A percentile compares a stretch with the other conserved stretches of the same genome.
These are phyloP conservation scores for Oncorhynchus clarkii DNA, from an alignment of 2,113 vertebrate species.

Conservation along the genomic window DNA sequence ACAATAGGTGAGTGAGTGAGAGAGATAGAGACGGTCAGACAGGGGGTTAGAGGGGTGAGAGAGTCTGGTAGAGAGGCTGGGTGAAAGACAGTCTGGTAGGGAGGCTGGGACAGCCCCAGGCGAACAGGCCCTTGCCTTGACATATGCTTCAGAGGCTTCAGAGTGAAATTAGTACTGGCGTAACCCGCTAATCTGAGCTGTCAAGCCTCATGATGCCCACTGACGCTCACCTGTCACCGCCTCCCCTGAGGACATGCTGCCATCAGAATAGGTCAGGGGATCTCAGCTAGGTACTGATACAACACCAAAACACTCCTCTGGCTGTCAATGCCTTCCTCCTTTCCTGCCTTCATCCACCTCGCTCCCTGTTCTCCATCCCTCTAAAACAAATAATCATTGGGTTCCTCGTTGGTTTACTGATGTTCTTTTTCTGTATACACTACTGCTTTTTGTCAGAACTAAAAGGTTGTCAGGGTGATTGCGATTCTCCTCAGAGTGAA, in stretches of 20 bases:
- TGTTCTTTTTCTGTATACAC: no score
- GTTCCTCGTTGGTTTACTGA: no score
- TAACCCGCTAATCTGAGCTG: slow-evolving; percentile 70
- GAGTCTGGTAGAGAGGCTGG: slow-evolving; percentile 34
- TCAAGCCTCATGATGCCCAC: slow-evolving; percentile 57
- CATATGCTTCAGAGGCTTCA: slow-evolving; percentile 66
- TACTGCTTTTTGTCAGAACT: no score
- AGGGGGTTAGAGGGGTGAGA: slow-evolving; percentile 9
- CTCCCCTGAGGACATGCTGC: slow-evolving; percentile 53
- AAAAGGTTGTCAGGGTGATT: no score
- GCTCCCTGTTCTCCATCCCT: neutral
- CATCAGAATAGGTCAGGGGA: slow-evolving; percentile 63
- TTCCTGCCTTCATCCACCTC: neutral
- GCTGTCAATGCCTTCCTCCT: neutral
- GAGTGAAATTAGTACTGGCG: slow-evolving; percentile 69
- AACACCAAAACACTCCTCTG: neutral
- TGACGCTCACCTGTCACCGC: slow-evolving; percentile 61
- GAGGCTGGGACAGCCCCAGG: slow-evolving; percentile 45
- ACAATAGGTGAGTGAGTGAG: neutral
- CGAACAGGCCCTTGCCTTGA: slow-evolving; percentile 60
- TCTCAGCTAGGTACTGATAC: slow-evolving; percentile 36
- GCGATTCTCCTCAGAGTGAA: no score
- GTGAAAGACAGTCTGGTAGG: slow-evolving; percentile 51
- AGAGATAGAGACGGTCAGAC: neutral
- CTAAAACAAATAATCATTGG: neutral